These are phyloP conservation scores for Columbina picui DNA, from an alignment of 2,113 vertebrate species.

Conservation along the genomic window DNA sequence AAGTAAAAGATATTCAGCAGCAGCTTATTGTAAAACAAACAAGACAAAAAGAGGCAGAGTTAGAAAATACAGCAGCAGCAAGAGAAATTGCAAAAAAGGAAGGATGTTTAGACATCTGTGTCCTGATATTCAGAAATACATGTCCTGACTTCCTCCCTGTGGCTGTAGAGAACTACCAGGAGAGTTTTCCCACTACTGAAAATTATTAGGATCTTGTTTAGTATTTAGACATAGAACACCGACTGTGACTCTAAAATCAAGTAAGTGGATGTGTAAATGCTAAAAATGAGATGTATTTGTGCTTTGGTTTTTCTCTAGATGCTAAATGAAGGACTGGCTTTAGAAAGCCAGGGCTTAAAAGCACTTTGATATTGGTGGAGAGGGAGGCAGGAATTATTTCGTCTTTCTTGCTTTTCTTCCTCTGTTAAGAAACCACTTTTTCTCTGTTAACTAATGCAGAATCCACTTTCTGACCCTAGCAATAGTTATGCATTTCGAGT, in stretches of 20 bases:
- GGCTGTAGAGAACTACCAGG: not conserved
- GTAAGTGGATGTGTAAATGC: not conserved
- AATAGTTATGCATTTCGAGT: not conserved
- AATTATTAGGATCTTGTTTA: not conserved
- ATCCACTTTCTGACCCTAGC: not conserved
- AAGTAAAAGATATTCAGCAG: not conserved
- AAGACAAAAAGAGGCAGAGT: not conserved
- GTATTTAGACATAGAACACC: not conserved
- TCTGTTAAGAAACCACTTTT: not conserved
- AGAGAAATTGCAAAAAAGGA: not conserved
- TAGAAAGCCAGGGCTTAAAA: not conserved
- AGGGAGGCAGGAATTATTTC: not conserved
- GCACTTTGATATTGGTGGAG: not conserved
- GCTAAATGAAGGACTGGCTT: not conserved
- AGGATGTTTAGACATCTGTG: not conserved
- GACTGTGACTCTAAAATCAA: not conserved
- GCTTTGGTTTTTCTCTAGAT: not conserved
- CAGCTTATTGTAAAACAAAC: not conserved
- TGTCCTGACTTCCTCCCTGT: not conserved
- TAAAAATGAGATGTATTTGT: not conserved
- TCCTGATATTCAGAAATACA: not conserved
- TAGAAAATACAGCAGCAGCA: not conserved
- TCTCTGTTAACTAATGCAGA: not conserved
- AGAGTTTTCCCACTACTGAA: not conserved
- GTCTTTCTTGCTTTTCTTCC: not conserved